Percentiles rank a stretch among this genome's conserved stretches.
phyloP scores from a whole-genome alignment of 2,888 invertebrate species.

The Sminthurides aquaticus region DNA sequence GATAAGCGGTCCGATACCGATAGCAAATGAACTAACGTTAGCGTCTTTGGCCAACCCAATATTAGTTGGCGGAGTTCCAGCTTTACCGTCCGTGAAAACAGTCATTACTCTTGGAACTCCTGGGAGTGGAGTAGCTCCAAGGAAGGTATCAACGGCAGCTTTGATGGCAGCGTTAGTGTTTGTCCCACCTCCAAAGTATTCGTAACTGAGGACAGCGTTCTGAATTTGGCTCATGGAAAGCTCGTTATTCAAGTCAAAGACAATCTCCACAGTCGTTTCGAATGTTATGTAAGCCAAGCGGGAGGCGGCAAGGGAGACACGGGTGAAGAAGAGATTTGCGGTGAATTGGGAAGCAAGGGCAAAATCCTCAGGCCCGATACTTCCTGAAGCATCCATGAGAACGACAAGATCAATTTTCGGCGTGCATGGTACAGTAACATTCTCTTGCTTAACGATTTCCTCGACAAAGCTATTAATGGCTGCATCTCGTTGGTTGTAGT shows the following conservation, averaged over 20 bases:
- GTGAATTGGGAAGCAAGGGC: neutral
- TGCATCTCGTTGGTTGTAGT: slow-evolving; percentile 13
- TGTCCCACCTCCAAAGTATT: slow-evolving; percentile 3
- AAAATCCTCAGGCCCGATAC: neutral
- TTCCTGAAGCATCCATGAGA: slow-evolving; percentile 6
- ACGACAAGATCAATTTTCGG: slow-evolving; percentile 6
- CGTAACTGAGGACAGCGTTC: neutral
- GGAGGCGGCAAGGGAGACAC: neutral
- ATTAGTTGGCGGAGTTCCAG: neutral
- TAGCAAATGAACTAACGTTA: neutral
- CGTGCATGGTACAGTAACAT: neutral
- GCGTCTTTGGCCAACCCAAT: slow-evolving; percentile 5
- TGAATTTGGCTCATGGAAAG: slow-evolving; percentile 3
- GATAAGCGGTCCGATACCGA: neutral
- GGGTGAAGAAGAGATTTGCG: neutral
- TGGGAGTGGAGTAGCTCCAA: neutral
- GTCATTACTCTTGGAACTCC: slow-evolving; percentile 4
- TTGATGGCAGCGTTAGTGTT: slow-evolving; percentile 7
- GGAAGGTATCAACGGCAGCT: slow-evolving; percentile 2
- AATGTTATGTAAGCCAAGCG: neutral
- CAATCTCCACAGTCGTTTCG: neutral
- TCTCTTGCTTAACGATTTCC: neutral
- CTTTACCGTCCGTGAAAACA: slow-evolving; percentile 1
- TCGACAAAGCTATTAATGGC: neutral
- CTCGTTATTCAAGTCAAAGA: neutral